Evolutionary conservation across 1,140 invertebrate genomes (phyloP).

Genomic region (Rhopalosiphum padi): DNA sequence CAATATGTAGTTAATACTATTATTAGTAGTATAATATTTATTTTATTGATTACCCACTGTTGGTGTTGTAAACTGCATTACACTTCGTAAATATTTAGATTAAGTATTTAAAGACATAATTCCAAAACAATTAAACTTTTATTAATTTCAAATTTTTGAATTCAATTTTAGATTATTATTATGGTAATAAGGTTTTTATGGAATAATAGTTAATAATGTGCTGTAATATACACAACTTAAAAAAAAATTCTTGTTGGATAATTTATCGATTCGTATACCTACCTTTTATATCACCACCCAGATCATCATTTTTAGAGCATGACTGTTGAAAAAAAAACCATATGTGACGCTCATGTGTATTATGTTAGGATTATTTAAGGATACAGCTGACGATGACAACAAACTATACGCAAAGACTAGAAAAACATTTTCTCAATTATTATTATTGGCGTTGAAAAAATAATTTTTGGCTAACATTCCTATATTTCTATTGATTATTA

Average conservation of each 20-base stretch:
- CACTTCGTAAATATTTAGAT: neutral
- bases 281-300: neutral
- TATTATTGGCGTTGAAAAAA: constrained; percentile 3
- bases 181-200: neutral
- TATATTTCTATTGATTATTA: neutral
- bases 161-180: neutral
- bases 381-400: neutral
- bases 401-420: neutral
- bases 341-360: neutral
- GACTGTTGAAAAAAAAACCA: constrained; percentile 21
- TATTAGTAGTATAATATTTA: neutral
- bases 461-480: constrained; percentile 11
- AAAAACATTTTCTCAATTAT: constrained; percentile 3
- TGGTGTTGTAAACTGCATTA: neutral
- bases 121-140: neutral
- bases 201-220: neutral
- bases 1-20: neutral
- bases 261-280: neutral
- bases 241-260: neutral
- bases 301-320: constrained; percentile 19
- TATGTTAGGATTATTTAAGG: neutral
- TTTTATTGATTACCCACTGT: constrained; percentile 5
- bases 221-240: neutral
- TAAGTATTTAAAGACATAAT: neutral
- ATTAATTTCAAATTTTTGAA: neutral